phyloP scores from a whole-genome alignment of 2,888 invertebrate genomes.

The Cenopis cana region DNA sequence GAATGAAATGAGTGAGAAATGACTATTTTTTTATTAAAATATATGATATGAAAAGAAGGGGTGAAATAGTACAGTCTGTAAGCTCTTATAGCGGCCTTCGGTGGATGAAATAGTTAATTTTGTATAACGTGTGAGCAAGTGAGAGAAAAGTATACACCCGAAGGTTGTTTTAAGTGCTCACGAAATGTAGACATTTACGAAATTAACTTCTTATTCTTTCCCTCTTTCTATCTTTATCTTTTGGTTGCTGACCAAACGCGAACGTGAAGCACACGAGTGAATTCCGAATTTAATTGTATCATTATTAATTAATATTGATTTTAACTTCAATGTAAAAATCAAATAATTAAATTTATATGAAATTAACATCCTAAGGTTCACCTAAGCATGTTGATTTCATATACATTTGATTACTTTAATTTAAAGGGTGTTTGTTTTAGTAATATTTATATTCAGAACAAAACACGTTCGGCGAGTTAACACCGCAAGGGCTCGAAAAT shows the following conservation, averaged over 20 bases:
- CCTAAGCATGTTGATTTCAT: slow-evolving; percentile 15
- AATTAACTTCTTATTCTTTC: slow-evolving; percentile 2
- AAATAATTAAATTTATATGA: no score
- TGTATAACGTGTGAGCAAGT: not conserved
- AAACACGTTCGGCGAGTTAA: no score
- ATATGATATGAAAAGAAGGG: not conserved
- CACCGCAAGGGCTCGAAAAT: no score
- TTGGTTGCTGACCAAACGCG: not conserved
- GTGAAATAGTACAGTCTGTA: no score
- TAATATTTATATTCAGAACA: no score
- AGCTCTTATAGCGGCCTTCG: not conserved
- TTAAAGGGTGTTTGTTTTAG: not conserved
- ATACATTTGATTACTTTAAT: not conserved
- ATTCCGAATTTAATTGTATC: not conserved
- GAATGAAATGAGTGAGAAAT: slow-evolving; percentile 17
- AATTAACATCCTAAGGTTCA: no score
- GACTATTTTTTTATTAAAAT: not conserved
- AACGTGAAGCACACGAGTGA: slow-evolving; percentile 13
- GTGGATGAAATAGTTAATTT: not conserved
- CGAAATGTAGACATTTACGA: not conserved
- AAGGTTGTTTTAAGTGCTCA: not conserved
- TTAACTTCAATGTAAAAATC: no score
- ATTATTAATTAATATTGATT: no score
- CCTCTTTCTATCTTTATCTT: not conserved
- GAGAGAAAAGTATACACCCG: not conserved